phyloP scores from a whole-genome alignment of 2,113 vertebrate genomes.

The Limnothrissa miodon region DNA sequence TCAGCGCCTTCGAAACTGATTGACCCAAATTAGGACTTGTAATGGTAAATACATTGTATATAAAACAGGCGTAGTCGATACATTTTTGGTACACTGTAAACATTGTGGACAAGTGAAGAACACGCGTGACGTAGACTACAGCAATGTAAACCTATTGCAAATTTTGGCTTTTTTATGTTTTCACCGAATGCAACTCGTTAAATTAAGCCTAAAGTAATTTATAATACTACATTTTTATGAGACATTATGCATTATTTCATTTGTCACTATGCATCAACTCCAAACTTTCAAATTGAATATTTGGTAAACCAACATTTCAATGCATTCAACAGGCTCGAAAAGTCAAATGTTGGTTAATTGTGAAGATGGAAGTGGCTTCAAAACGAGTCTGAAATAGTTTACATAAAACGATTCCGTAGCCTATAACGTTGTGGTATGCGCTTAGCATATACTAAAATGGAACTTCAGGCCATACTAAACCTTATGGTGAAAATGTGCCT shows the following conservation, averaged over 20 bases:
- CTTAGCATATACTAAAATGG: background rate
- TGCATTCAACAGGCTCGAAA: background rate
- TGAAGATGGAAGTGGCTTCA: background rate
- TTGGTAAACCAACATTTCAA: background rate
- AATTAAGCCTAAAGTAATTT: background rate
- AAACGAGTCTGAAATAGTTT: background rate
- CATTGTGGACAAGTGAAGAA: background rate
- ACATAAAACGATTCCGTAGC: background rate
- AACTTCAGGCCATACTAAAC: background rate
- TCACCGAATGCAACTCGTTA: background rate
- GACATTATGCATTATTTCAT: background rate
- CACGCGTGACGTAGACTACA: background rate
- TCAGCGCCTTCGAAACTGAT: constrained; percentile 1
- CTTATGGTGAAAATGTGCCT: background rate
- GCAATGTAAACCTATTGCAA: background rate
- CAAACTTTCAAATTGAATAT: background rate
- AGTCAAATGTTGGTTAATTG: background rate
- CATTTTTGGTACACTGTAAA: background rate
- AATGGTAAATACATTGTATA: background rate
- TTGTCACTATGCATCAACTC: background rate
- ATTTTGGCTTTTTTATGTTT: background rate
- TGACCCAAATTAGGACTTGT: background rate
- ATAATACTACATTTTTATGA: too few species aligned
- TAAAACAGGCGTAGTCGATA: background rate
- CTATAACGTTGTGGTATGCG: background rate